These are phyloP conservation scores for Mycetomoellerius zeteki DNA, from an alignment of 1,140 invertebrate genomes.

Conservation along the genomic window DNA sequence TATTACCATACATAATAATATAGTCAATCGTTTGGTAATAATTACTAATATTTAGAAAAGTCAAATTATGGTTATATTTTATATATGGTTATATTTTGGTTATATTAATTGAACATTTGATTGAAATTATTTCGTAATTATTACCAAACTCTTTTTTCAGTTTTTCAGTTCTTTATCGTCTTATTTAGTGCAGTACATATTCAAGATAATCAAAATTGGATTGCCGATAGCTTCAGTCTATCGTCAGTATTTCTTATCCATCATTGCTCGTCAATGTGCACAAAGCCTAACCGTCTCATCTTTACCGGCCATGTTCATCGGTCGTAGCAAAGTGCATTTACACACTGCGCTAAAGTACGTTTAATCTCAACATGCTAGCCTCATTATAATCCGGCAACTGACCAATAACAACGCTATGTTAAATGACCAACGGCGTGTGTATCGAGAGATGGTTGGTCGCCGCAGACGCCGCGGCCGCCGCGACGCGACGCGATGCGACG, in stretches of 20 bases:
- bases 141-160: too few relatives aligned
- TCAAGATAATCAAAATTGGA: neutral
- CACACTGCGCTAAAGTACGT: slow-evolving; percentile 25
- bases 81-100: too few relatives aligned
- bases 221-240: neutral
- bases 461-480: too few relatives aligned
- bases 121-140: too few relatives aligned
- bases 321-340: slow-evolving; percentile 20
- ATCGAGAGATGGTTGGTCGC: slow-evolving; percentile 34
- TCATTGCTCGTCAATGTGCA: neutral
- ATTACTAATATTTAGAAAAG: too few relatives aligned
- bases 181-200: neutral
- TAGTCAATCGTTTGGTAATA: too few relatives aligned
- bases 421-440: slow-evolving; percentile 66
- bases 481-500: slow-evolving; percentile 17
- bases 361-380: slow-evolving; percentile 68
- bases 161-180: neutral
- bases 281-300: slow-evolving; percentile 25
- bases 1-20: too few relatives aligned
- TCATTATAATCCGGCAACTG: slow-evolving; percentile 72
- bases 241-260: neutral
- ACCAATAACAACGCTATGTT: slow-evolving; percentile 68
- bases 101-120: too few relatives aligned
- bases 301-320: slow-evolving; percentile 6
- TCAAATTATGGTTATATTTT: too few relatives aligned